These are phyloP conservation scores for Cyclopterus lumpus DNA, from an alignment of 2,797 vertebrate species.

Conservation along the genomic window DNA sequence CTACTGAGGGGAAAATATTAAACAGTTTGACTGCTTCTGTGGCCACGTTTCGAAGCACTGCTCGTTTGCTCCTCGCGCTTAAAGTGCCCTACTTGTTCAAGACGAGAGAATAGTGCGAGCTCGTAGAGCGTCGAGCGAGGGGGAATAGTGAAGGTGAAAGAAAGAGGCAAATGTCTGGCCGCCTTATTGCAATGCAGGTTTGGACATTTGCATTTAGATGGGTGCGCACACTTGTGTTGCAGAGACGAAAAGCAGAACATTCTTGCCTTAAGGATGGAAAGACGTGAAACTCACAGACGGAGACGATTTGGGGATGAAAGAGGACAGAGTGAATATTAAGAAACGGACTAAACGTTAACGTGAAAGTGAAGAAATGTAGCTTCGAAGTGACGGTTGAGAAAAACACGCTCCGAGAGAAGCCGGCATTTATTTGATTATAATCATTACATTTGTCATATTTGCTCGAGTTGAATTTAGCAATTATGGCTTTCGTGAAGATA, in stretches of 20 bases:
- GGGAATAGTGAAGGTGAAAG: background rate
- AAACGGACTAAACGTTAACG: background rate
- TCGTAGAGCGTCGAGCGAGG: slow-evolving; percentile 10
- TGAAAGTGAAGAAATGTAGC: background rate
- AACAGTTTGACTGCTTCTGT: slow-evolving; percentile 36
- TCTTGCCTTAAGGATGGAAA: too few relatives aligned
- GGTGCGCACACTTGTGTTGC: slow-evolving; percentile 82
- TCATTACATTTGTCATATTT: background rate
- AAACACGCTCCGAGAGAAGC: background rate
- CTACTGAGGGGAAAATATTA: slow-evolving; percentile 3
- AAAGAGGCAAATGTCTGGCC: slow-evolving; percentile 33
- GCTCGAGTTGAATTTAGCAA: background rate
- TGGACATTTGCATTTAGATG: slow-evolving; percentile 88
- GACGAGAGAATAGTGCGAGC: slow-evolving; percentile 35
- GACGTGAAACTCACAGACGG: too few relatives aligned
- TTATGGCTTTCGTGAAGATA: background rate
- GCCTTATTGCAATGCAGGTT: slow-evolving; percentile 64
- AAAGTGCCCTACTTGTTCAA: slow-evolving; percentile 61
- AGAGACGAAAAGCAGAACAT: slow-evolving; percentile 69
- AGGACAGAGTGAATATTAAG: background rate
- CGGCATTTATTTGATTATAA: background rate
- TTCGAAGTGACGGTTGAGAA: slow-evolving; percentile 1
- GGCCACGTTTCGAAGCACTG: slow-evolving; percentile 34
- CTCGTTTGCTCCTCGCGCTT: slow-evolving; percentile 41
- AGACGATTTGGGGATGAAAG: slow-evolving; percentile 2